These are phyloP conservation scores for Micronycteris hirsuta DNA, from an alignment of 2,113 vertebrate species.

Conservation along the genomic window DNA sequence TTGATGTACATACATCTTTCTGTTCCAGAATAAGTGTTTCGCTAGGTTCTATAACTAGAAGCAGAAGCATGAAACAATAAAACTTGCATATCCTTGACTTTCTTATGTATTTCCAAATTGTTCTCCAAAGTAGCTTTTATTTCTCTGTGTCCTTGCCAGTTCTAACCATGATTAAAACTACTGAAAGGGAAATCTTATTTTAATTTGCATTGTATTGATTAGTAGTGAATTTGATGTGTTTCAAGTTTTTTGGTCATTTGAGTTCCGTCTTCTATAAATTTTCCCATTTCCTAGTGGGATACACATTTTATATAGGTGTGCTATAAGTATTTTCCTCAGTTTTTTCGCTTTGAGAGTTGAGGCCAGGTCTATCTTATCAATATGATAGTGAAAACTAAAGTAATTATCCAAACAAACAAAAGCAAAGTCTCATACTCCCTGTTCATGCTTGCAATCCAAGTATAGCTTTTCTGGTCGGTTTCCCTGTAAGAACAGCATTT, in stretches of 20 bases:
- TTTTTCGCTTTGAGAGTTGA: neutral
- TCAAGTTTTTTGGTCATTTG: neutral
- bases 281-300: neutral
- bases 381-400: neutral
- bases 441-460: neutral
- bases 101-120: neutral
- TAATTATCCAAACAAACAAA: conserved; percentile 1
- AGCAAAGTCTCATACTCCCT: neutral
- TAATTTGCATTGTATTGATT: neutral
- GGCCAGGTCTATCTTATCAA: neutral
- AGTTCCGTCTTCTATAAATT: neutral
- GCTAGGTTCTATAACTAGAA: neutral
- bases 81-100: neutral
- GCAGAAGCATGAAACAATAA: neutral
- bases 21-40: neutral
- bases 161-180: neutral
- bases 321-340: neutral
- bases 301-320: neutral
- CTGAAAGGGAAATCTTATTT: neutral
- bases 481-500: neutral
- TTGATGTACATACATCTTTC: neutral
- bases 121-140: neutral
- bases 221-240: neutral
- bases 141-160: neutral
- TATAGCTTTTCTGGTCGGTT: neutral